Evolutionary conservation across 1,140 invertebrate genomes (phyloP).

Genomic region (Ceratosolen fusciceps): DNA sequence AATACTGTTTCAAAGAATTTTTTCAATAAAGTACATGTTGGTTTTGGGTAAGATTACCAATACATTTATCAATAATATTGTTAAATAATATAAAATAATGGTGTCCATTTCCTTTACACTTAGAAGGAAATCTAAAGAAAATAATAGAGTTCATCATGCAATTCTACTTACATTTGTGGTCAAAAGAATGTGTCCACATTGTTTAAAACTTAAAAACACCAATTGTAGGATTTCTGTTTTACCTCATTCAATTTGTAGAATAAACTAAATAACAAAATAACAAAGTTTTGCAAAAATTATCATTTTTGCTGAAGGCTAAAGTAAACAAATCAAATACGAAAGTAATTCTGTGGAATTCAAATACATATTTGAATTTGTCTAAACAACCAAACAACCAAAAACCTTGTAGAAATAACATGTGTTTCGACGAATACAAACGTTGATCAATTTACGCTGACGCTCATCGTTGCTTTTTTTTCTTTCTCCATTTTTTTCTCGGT

Average conservation of each 20-base stretch:
- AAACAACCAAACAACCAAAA: too few species aligned
- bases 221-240: too few species aligned
- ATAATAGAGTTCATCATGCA: conserved; percentile 6
- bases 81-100: too few species aligned
- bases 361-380: too few species aligned
- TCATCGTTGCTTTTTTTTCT: background rate
- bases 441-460: background rate
- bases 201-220: too few species aligned
- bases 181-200: background rate
- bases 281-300: background rate
- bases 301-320: too few species aligned
- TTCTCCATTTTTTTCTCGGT: conserved; percentile 20
- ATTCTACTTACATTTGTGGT: background rate
- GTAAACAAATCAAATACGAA: too few species aligned
- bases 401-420: conserved; percentile 16
- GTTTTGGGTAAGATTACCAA: too few species aligned
- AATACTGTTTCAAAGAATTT: background rate
- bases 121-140: background rate
- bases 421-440: conserved; percentile 35
- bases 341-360: too few species aligned
- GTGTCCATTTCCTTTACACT: too few species aligned
- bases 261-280: too few species aligned
- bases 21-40: background rate
- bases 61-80: background rate
- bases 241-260: too few species aligned